Percentiles rank a stretch among this genome's conserved stretches.
phyloP scores from a whole-genome alignment of 2,113 vertebrate genomes.

The Maylandia zebra region DNA sequence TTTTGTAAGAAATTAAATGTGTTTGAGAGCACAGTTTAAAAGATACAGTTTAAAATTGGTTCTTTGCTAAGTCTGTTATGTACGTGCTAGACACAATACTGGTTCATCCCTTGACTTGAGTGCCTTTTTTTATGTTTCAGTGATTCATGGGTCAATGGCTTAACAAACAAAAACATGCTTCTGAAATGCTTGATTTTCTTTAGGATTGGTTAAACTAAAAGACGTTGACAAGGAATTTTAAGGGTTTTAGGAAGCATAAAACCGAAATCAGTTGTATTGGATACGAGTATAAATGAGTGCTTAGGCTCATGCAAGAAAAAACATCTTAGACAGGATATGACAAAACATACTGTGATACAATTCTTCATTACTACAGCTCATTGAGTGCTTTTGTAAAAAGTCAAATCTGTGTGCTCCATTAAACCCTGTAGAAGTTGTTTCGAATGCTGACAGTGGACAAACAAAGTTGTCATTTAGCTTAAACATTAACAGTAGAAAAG shows the following conservation, averaged over 20 bases:
- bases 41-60: neutral
- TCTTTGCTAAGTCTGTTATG: neutral
- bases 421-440: neutral
- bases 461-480: neutral
- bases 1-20: rapidly evolving
- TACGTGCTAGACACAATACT: neutral
- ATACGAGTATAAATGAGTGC: neutral
- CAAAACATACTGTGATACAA: neutral
- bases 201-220: neutral
- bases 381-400: neutral
- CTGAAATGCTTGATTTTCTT: neutral
- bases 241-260: neutral
- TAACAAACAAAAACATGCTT: neutral
- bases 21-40: rapidly evolving
- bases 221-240: rapidly evolving
- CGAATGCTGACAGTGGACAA: neutral
- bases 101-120: neutral
- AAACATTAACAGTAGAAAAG: neutral
- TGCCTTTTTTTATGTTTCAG: neutral
- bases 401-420: rapidly evolving
- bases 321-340: neutral
- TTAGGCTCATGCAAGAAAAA: neutral
- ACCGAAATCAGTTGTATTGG: rapidly evolving
- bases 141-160: neutral
- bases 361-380: neutral